Conservation (phyloP, 2,797 vertebrate genomes). For the Alcedo quadribrachys region DNA sequence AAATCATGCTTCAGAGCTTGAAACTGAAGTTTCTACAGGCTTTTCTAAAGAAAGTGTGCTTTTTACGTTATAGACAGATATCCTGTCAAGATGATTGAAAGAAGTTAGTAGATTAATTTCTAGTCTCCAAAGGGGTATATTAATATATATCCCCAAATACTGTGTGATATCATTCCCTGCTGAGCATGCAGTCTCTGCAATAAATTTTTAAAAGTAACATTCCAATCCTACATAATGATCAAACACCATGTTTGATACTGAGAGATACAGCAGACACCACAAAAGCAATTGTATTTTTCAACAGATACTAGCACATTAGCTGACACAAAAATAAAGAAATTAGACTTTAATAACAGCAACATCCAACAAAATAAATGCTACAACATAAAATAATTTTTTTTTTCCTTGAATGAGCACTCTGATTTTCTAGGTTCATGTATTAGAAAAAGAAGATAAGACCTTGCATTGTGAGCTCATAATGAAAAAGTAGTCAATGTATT, state of each 20-base stretch:
- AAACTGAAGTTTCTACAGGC: not conserved
- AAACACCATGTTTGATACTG: not conserved
- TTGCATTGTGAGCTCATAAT: not conserved
- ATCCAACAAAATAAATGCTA: not conserved
- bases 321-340: not conserved
- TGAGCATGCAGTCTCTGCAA: not conserved
- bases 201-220: not conserved
- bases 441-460: not conserved
- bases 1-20: not conserved
- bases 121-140: not conserved
- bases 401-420: not conserved
- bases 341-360: not conserved
- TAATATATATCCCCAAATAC: not conserved
- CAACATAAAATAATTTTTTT: not conserved
- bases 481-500: not conserved
- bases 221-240: not conserved
- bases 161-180: not conserved
- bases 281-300: constrained; percentile 4
- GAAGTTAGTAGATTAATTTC: not conserved
- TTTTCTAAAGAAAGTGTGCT: not conserved
- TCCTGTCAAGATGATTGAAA: not conserved
- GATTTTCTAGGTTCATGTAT: not conserved
- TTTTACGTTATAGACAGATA: not conserved
- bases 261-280: not conserved
- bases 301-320: not conserved